Percentiles rank a stretch among this genome's conserved stretches.
phyloP scores from a whole-genome alignment of 2,888 invertebrate genomes.

The Pantelozetes paolii region DNA sequence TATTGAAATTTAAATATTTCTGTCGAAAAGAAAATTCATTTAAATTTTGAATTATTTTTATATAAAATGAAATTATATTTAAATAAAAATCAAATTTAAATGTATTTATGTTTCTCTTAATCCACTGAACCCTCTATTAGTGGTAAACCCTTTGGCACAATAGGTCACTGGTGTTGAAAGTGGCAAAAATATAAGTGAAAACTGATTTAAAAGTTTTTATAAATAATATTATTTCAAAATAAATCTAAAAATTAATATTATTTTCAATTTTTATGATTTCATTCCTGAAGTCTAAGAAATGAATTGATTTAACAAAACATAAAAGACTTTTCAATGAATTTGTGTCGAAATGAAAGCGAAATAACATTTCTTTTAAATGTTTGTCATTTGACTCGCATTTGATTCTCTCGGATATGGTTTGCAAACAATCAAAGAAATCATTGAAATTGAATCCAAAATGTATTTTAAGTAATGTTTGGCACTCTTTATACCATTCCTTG shows the following conservation, averaged over 20 bases:
- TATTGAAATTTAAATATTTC: too few species aligned
- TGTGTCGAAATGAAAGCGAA: not conserved
- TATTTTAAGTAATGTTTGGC: conserved; percentile 29
- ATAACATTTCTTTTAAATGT: not conserved
- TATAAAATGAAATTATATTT: too few species aligned
- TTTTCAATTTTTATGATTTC: not conserved
- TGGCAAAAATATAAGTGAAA: too few species aligned
- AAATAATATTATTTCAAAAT: not conserved
- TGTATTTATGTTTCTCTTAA: too few species aligned
- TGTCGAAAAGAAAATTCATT: too few species aligned
- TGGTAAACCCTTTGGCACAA: too few species aligned
- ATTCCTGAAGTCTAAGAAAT: not conserved
- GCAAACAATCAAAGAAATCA: conserved; percentile 33
- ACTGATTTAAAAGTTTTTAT: too few species aligned
- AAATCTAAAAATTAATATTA: not conserved
- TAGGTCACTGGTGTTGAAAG: too few species aligned
- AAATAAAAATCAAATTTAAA: too few species aligned
- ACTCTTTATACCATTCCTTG: conserved; percentile 27
- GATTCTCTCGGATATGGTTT: not conserved
- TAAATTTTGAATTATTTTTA: too few species aligned
- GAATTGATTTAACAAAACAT: not conserved
- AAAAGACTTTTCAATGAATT: conserved; percentile 9
- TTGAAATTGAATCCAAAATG: conserved; percentile 38
- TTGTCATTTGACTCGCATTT: not conserved
- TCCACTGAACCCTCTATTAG: too few species aligned